Evolutionary conservation across 2,113 vertebrate genomes (phyloP).

Genomic region (Podocnemis expansa): DNA sequence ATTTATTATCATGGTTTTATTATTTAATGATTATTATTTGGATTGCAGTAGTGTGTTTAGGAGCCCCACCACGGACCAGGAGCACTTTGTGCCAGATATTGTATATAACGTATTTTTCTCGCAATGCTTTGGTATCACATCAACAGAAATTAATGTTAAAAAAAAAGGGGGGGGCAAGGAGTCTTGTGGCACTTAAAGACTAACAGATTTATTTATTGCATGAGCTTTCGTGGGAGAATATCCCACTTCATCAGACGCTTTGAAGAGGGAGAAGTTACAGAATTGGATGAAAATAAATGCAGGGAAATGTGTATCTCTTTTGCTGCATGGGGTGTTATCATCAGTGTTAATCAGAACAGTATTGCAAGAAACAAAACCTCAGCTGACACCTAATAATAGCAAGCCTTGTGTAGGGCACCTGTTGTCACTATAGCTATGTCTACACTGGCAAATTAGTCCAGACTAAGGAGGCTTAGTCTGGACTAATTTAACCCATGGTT

Average conservation of each 20-base stretch:
- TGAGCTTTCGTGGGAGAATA: too few relatives aligned
- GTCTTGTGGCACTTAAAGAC: too few relatives aligned
- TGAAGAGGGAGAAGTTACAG: too few relatives aligned
- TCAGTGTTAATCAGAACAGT: neutral
- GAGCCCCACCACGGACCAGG: neutral
- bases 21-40: neutral
- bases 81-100: neutral
- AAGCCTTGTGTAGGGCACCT: fast-evolving
- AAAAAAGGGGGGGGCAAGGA: too few relatives aligned
- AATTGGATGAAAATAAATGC: too few relatives aligned
- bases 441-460: too few relatives aligned
- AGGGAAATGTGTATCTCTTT: neutral
- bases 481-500: too few relatives aligned
- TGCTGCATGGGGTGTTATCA: neutral
- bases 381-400: neutral
- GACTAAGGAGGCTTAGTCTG: too few relatives aligned
- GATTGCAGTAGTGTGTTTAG: fast-evolving
- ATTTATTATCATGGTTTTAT: too few relatives aligned
- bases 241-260: too few relatives aligned
- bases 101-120: neutral
- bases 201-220: too few relatives aligned
- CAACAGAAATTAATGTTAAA: neutral
- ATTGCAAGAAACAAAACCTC: neutral
- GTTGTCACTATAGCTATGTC: neutral
- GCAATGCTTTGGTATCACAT: neutral